Base-by-base conservation (phyloP, 2,113 vertebrate species). In the Epinephelus moara region DNA sequence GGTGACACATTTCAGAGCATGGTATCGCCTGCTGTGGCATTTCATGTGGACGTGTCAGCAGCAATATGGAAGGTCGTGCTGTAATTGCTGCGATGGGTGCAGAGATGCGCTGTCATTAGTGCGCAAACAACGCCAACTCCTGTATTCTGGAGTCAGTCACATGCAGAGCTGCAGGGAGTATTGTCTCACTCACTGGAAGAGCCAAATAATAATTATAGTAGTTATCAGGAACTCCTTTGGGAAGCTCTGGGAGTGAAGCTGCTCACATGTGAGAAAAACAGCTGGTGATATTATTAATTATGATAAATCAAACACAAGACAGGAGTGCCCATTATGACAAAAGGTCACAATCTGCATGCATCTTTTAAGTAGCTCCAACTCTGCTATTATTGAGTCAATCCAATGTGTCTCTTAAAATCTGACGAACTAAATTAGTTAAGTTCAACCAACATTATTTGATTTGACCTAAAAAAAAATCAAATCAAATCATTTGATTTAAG, bases 41-140 rank as follows among this genome's bases (percentile, higher is more conserved):
- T 59, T 87, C 45, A 53, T 68, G 45, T 18, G 27, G 62, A 33
- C 37, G 25, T 59, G 75, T 59, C 74, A 18, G 70, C 70, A 80
- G 2, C 67, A 63, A 30, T 57, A 19, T n/a, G 57, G 42, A 56
- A 37, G 52, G 23, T 47, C 33, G 5, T 33, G 70, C 42, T 75
- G 40, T 53, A 66, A 79, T 62, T 63, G 57, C 64, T 75, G 0
- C 69, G 85, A 70, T 73, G 49, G 50, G 21, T 59, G 73, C 14
- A 67, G 56, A 37, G 50, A 78, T 10, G 47, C 9, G 27, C 47
- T 55, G 59, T 11, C 50, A 53, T 71, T 61, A 76, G 21, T 18
- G 27, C 14, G 50, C 67, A 25, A 33, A 55, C 53, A 52, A 59
- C 27, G 13, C 30, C 56, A 56, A 47, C 70, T 69, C 61, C 9